Base-by-base conservation (phyloP, 2,888 invertebrate genomes). In the Netelia melanura region DNA sequence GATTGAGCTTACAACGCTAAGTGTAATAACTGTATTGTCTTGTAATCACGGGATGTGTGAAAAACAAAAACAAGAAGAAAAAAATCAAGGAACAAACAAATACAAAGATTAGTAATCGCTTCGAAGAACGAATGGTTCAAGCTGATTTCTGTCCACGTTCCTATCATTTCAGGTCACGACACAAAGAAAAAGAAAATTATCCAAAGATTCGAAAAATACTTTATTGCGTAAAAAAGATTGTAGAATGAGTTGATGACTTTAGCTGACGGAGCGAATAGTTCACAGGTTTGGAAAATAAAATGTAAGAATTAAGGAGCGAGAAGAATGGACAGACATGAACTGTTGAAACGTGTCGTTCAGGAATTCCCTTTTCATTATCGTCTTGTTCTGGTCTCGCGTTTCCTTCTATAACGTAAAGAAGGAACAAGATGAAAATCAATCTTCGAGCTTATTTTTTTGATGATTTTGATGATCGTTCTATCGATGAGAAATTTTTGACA, bases 1-100 rank as follows among this genome's bases (percentile, higher is more conserved):
- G 85, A 82, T 85, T 85, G 82, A 75, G 82, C 82, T 82, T 85
- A 10, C 54, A 77, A 84, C 72, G 85, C 84, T 84, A 81, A 74
- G 64, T 85, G 85, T 82, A 85, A 85, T 84, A 78, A 81, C 1
- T 78, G 86, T 84, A 84, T 48, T 81, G 81, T 81, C 80, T 61
- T 76, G 76, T 81, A 84, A 86, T 76, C 81, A 67, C 65, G 9
- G 25, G 30, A 56, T 83, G 77, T 68, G 81, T 72, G 67, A 80
- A 30, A 68, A 58, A 48, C 17, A 17, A 17, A 17, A 17, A 17
- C 17, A 17, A 17, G 17, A 17, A 17, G 17, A 17, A 17, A 17
- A 61, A 71, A 67, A 5, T 30, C 30, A 30, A 30, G 30, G 30
- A 30, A 30, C 30, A 58, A 48, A 17, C 21, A 85, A 81, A 81